These are phyloP conservation scores for Champsocephalus esox DNA, from an alignment of 2,797 vertebrate species.

Conservation along the genomic window DNA sequence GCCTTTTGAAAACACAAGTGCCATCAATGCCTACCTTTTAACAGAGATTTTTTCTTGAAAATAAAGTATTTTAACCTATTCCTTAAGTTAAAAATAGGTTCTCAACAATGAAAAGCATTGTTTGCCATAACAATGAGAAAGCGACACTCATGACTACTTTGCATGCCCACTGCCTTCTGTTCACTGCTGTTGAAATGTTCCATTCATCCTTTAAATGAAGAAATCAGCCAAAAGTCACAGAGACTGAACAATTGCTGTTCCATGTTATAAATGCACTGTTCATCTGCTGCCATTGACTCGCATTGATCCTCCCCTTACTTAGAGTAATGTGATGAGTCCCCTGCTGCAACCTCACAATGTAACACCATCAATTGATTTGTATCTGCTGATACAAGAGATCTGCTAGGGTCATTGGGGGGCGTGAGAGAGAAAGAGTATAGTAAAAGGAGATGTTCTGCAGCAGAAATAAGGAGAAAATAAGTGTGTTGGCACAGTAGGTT, in stretches of 20 bases:
- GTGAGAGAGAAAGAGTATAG: slow-evolving; percentile 4
- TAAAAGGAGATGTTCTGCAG: slow-evolving; percentile 24
- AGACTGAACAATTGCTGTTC: slow-evolving; percentile 37
- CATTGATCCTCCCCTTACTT: slow-evolving; percentile 73
- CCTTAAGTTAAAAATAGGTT: not conserved
- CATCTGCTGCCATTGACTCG: slow-evolving; percentile 59
- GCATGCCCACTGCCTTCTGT: slow-evolving; percentile 14
- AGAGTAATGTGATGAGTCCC: slow-evolving; percentile 68
- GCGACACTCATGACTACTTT: slow-evolving; percentile 9
- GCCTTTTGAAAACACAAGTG: slow-evolving; percentile 12
- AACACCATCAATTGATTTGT: slow-evolving; percentile 69
- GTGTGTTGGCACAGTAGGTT: slow-evolving; percentile 12
- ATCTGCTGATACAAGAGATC: slow-evolving; percentile 50
- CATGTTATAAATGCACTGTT: slow-evolving; percentile 66
- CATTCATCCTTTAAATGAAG: slow-evolving; percentile 32
- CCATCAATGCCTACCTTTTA: slow-evolving; percentile 7
- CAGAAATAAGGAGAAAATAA: slow-evolving; percentile 31
- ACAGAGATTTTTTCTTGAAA: not conserved
- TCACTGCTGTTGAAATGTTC: slow-evolving; percentile 35
- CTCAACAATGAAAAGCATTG: not conserved
- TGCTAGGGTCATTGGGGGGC: not conserved
- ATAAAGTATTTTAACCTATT: slow-evolving; percentile 7
- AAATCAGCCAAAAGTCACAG: slow-evolving; percentile 33
- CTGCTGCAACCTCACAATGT: slow-evolving; percentile 53
- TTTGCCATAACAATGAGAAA: slow-evolving; percentile 44